These are phyloP conservation scores for Bathynomus jamesi DNA, from an alignment of 1,140 invertebrate species.

Conservation along the genomic window DNA sequence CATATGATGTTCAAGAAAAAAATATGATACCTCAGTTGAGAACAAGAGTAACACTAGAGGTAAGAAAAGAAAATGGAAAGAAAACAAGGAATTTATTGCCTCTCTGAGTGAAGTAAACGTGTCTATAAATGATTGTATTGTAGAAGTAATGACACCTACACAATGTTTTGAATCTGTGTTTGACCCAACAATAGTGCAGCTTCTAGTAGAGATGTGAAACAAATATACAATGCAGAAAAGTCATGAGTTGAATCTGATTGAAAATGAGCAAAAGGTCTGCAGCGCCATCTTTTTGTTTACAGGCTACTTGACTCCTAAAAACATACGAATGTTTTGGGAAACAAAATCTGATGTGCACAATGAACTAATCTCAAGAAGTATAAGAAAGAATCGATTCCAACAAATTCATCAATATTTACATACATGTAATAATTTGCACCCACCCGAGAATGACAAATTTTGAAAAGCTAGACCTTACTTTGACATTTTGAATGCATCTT, in stretches of 20 bases:
- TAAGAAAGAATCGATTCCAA: not conserved
- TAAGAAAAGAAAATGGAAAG: too few species aligned
- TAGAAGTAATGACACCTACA: too few species aligned
- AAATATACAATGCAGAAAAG: not conserved
- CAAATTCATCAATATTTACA: not conserved
- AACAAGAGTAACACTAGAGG: too few species aligned
- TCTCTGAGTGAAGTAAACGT: too few species aligned
- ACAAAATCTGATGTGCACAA: not conserved
- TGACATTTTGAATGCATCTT: not conserved
- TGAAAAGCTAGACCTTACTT: not conserved
- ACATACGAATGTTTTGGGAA: not conserved
- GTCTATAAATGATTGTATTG: too few species aligned
- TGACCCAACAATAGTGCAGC: too few species aligned
- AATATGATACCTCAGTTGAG: too few species aligned
- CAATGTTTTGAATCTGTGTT: too few species aligned
- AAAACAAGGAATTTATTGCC: too few species aligned
- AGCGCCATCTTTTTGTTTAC: not conserved
- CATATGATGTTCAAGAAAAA: too few species aligned
- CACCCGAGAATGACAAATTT: not conserved
- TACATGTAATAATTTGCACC: not conserved
- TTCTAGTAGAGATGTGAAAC: not conserved
- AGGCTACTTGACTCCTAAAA: not conserved
- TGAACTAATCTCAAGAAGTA: not conserved
- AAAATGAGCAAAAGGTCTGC: not conserved
- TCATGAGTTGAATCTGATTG: not conserved